Conservation (phyloP, 2,888 invertebrate genomes). For the Ommatoiulus sabulosus region DNA sequence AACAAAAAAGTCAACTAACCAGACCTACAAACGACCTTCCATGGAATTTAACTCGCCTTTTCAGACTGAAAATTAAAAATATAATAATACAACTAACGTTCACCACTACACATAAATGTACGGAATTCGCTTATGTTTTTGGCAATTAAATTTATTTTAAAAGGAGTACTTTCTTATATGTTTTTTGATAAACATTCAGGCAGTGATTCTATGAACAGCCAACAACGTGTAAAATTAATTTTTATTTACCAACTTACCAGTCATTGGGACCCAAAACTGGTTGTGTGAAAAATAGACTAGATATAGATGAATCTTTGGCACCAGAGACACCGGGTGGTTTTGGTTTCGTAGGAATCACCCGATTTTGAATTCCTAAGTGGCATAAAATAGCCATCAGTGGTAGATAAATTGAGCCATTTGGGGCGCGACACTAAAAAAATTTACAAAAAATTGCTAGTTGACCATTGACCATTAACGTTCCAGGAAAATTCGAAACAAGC, state of each 20-base stretch:
- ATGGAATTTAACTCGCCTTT: conserved; percentile 45
- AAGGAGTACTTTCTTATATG: no score
- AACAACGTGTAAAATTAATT: neutral
- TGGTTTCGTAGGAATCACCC: neutral
- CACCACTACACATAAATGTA: no score
- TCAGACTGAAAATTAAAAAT: conserved; percentile 1
- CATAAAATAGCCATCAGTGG: conserved; percentile 51
- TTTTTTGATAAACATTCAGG: neutral
- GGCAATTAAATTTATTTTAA: no score
- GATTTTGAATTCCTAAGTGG: conserved; percentile 33
- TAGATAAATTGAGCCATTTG: conserved; percentile 52
- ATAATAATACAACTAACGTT: neutral
- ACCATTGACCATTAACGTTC: neutral
- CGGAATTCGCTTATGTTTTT: no score
- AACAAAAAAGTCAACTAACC: neutral
- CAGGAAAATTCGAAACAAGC: neutral
- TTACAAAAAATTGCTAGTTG: neutral
- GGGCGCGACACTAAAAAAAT: conserved; percentile 25
- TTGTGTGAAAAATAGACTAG: neutral
- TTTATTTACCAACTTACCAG: neutral
- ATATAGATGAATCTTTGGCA: neutral
- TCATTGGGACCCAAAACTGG: conserved; percentile 49
- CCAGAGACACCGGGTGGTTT: neutral
- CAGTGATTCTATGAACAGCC: no score
- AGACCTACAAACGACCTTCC: conserved; percentile 40